Base-by-base conservation (phyloP, 2,888 invertebrate species). In the Strigamia crassipes region DNA sequence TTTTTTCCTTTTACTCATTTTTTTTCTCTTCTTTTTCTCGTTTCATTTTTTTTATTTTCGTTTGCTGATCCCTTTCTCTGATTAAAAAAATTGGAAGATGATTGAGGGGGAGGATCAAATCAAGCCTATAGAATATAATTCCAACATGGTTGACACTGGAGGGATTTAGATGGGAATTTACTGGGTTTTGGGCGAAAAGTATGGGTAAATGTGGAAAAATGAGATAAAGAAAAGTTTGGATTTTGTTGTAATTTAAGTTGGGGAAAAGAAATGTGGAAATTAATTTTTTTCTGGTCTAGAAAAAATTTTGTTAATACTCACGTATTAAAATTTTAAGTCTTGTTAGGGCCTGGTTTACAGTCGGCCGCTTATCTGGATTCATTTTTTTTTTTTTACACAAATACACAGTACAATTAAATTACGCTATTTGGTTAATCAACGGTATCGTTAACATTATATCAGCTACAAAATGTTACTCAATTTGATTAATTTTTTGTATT, bases 1-100 rank as follows among this genome's bases (percentile, higher is more conserved):
- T 51, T 51, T 51, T 66, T 66, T 66, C 10, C 23, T 23, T 66
- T 66, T 21, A n/a, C 8, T 23, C 9, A 23, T 66, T 15, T 73
- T 31, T 73, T 15, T 66, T 12, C 12, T n/a, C 18, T 21, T 18
- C 6, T 23, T 23, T 66, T 21, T 23, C 5, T 66, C 27, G 27
- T 73, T 73, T 73, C 73, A 73, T 73, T 73, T n/a, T 51, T 73
- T 73, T 73, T 27, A 73, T 73, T 73, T 73, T 73, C 31, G 12
- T 73, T 73, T 27, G 27, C 73, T 73, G 73, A 73, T 73, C 73
- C 73, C 23, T 73, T 73, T 73, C 73, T 73, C 73, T 73, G 73
- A 73, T 73, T 73, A 73, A 73, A 73, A 73, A 73, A 73, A 73
- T 73, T 73, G 73, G 73, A 73, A 73, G 73, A 73, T 73, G 73